Conservation (phyloP, 2,113 vertebrate genomes). For the Corythornis madagascariensis region DNA sequence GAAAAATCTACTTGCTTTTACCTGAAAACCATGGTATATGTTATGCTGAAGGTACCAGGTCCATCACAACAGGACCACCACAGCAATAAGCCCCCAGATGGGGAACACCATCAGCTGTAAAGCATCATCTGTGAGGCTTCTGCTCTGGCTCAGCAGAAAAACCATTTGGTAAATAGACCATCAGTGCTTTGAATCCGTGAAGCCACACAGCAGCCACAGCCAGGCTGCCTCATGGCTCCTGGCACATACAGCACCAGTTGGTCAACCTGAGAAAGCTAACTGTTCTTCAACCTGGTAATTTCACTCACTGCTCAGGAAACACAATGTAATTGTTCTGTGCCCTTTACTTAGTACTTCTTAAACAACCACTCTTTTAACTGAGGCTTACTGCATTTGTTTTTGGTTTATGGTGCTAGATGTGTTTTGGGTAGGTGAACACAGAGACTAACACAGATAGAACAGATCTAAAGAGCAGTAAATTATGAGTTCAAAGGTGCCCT, state of each 20-base stretch:
- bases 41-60: neutral
- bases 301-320: neutral
- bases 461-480: neutral
- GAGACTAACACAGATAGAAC: neutral
- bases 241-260: neutral
- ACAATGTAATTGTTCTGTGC: neutral
- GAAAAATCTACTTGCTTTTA: neutral
- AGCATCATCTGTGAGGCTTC: neutral
- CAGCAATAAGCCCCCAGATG: neutral
- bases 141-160: neutral
- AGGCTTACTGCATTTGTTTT: neutral
- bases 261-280: fast-evolving
- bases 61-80: neutral
- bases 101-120: neutral
- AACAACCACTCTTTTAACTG: fast-evolving
- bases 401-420: neutral
- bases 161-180: neutral
- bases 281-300: neutral
- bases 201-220: fast-evolving
- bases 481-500: neutral
- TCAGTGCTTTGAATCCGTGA: neutral
- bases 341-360: neutral
- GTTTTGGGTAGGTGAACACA: neutral
- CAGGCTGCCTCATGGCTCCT: neutral
- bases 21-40: neutral